Percentiles rank a stretch among this genome's conserved stretches.
These are phyloP conservation scores for Anoplophora glabripennis DNA, from an alignment of 1,140 invertebrate genomes.

Conservation along the genomic window DNA sequence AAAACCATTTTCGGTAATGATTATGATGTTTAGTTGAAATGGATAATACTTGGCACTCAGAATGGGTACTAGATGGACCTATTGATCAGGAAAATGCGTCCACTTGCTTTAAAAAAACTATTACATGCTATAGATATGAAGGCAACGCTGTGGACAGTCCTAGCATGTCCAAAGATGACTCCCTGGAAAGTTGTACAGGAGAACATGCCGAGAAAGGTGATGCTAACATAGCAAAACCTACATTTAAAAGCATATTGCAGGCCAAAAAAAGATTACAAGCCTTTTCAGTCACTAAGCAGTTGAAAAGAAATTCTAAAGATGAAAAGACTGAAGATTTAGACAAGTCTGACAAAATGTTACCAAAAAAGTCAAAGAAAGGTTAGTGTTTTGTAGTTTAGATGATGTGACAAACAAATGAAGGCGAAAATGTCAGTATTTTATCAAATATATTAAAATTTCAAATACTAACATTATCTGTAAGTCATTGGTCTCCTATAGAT, in stretches of 20 bases:
- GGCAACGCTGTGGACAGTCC: neutral
- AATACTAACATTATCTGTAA: neutral
- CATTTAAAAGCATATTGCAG: conserved; percentile 26
- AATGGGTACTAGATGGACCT: conserved; percentile 6
- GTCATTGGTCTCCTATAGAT: neutral
- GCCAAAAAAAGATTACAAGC: conserved; percentile 46
- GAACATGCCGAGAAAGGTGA: conserved; percentile 1
- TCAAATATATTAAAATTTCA: neutral
- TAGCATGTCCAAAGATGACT: neutral
- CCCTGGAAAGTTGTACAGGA: neutral
- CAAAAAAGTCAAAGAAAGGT: conserved; percentile 30
- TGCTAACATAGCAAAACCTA: conserved; percentile 11
- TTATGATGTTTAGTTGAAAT: no score
- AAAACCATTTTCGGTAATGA: no score
- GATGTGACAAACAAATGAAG: neutral
- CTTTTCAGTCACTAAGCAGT: conserved; percentile 26
- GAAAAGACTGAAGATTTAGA: neutral
- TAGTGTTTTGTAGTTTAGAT: neutral
- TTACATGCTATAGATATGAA: neutral
- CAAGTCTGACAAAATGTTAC: conserved; percentile 1
- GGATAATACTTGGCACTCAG: conserved; percentile 3
- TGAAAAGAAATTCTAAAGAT: conserved; percentile 18
- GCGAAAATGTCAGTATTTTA: conserved; percentile 2
- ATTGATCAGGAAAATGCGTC: neutral
- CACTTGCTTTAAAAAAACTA: neutral